phyloP scores from a whole-genome alignment of 2,888 invertebrate genomes.

The Drosophila macrospina region DNA sequence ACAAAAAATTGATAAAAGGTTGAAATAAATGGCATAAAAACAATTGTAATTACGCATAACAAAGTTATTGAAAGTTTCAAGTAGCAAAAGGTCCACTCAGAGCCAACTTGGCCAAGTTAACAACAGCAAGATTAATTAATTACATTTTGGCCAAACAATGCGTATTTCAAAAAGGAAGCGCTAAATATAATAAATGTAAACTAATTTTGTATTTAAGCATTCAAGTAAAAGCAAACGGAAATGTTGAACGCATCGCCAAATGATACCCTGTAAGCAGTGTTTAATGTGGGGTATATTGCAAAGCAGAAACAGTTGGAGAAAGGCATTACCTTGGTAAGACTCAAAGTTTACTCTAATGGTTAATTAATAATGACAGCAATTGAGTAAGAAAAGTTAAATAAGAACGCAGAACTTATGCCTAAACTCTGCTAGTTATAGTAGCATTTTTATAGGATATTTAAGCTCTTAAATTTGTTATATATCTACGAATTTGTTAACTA shows the following conservation, averaged over 20 bases:
- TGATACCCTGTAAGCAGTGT: slow-evolving; percentile 33
- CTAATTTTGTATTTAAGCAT: slow-evolving; percentile 49
- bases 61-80: slow-evolving; percentile 60
- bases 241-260: slow-evolving; percentile 28
- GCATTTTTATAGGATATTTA: background rate
- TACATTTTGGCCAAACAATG: slow-evolving; percentile 38
- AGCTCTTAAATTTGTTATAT: background rate
- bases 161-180: slow-evolving; percentile 44
- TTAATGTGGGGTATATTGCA: background rate
- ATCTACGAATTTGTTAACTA: too few species aligned
- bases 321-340: too few species aligned
- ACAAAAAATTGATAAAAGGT: slow-evolving; percentile 24
- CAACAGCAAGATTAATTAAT: slow-evolving; percentile 67
- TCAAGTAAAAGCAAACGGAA: slow-evolving; percentile 62
- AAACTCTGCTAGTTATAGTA: background rate
- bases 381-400: too few species aligned
- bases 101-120: slow-evolving; percentile 43
- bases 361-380: too few species aligned
- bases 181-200: slow-evolving; percentile 53
- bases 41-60: slow-evolving; percentile 63
- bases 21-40: slow-evolving; percentile 25
- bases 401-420: too few species aligned
- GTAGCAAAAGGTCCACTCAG: slow-evolving; percentile 40
- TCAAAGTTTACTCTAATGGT: too few species aligned
- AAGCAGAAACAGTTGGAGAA: background rate